Conservation (phyloP, 1,140 invertebrate genomes). For the Formica exsecta region DNA sequence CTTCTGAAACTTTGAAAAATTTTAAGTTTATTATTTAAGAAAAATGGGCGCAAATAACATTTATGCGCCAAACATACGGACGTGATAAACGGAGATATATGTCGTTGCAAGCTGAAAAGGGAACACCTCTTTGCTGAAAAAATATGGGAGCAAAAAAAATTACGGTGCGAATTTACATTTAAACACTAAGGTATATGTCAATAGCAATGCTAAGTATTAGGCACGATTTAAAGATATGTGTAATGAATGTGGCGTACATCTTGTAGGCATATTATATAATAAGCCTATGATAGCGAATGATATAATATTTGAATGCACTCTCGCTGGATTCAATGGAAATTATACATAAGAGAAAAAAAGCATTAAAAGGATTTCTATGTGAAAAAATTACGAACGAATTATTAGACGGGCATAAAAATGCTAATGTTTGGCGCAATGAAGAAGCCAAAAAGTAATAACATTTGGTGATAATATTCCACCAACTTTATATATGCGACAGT, state of each 20-base stretch:
- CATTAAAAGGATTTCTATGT: background rate
- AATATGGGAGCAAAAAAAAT: constrained; percentile 1
- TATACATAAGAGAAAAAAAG: background rate
- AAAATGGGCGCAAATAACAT: constrained; percentile 9
- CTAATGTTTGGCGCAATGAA: background rate
- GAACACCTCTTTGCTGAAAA: background rate
- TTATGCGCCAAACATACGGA: background rate
- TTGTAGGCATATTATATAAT: background rate
- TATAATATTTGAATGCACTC: background rate
- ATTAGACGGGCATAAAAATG: background rate
- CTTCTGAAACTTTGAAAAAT: background rate
- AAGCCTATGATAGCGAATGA: background rate
- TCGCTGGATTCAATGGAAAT: background rate
- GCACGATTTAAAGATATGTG: background rate
- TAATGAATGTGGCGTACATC: background rate
- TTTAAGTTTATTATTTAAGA: constrained; percentile 24
- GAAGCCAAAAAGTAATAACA: background rate
- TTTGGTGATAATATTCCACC: no score
- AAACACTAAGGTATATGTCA: background rate
- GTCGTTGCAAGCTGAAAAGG: background rate
- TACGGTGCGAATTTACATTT: background rate
- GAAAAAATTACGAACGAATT: background rate
- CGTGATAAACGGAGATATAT: background rate
- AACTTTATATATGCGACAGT: background rate
- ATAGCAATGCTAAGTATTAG: constrained; percentile 4